Evolutionary conservation across 2,888 invertebrate species (phyloP), one percentile per base, ranked within the genome.

Genomic region (Orthosia gothica): DNA sequence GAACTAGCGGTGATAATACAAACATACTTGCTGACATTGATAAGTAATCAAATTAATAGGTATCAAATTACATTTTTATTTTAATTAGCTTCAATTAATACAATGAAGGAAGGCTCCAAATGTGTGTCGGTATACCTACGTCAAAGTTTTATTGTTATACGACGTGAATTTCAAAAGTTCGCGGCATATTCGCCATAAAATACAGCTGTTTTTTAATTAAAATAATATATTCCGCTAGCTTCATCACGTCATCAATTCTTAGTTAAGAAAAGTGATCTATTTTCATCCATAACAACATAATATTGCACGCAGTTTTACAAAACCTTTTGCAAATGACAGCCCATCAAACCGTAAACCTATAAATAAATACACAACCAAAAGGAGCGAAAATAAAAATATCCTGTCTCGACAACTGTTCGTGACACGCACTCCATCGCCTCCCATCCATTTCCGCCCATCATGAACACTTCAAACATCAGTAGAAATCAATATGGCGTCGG

Each of bases 401-500:
- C 52, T 67, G 52, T 54, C 61, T 71, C 45, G 13, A 12, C 52
- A 80, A 66, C 65, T 65, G 83, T 58, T 47, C 12, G 47, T 65
- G 74, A 62, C 50, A 65, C 67, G 83, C 74, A 55, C 83, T 79
- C 58, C 40, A 69, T 57, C 54, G 45, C 52, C 54, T 75, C 26
- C 57, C 68, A 57, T 65, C 57, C 52, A 69, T 69, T 81, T 67
- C 55, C 62, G 58, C 66, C 54, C 40, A 58, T 47, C 67, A 70
- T 83, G 70, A 9, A 9, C 40, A 40, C 40, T 40, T 40, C 26
- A 68, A 69, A 74, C 61, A 83, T 79, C 61, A 62, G 61, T 70
- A 80, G 47, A 71, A 76, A 76, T 80, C 81, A 84, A 76, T 80
- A 80, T 66, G 55, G 68, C 18, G 57, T 65, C 83, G 62, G 55